Conservation (phyloP, 1,140 invertebrate genomes). For the Heliconius hewitsoni region DNA sequence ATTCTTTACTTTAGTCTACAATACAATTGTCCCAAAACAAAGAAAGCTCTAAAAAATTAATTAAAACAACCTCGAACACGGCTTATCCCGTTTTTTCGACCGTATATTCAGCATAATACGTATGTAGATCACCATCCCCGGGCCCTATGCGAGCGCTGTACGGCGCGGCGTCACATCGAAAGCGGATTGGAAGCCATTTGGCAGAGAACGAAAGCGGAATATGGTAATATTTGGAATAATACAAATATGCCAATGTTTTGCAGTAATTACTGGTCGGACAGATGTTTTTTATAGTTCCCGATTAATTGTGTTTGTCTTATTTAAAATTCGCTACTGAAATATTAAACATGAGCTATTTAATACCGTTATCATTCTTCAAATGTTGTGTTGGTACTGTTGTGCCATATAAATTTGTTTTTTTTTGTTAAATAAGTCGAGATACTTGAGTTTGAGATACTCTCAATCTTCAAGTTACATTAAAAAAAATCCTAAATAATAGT, state of each 20-base stretch:
- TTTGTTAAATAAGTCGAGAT: too few species aligned
- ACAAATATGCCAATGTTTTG: conserved; percentile 20
- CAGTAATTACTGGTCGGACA: conserved; percentile 18
- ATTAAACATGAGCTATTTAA: neutral
- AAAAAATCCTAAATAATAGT: too few species aligned
- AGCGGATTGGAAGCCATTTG: conserved; percentile 27
- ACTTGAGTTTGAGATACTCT: too few species aligned
- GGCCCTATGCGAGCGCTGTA: neutral
- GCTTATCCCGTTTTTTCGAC: neutral
- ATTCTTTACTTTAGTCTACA: neutral
- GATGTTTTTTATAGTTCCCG: neutral
- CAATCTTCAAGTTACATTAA: too few species aligned
- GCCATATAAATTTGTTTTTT: too few species aligned
- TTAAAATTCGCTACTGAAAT: neutral
- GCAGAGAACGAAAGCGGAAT: conserved; percentile 27
- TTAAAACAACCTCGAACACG: conserved; percentile 13
- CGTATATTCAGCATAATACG: conserved; percentile 5
- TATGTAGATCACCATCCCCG: conserved; percentile 7
- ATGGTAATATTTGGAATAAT: conserved; percentile 30
- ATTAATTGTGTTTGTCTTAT: neutral
- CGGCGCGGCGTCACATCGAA: conserved; percentile 5
- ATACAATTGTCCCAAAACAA: neutral
- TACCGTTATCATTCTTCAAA: neutral
- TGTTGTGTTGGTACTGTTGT: too few species aligned
- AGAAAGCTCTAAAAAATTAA: neutral